Percentiles rank a stretch among this genome's conserved stretches.
phyloP scores from a whole-genome alignment of 2,113 vertebrate genomes.

The Peromyscus leucopus region DNA sequence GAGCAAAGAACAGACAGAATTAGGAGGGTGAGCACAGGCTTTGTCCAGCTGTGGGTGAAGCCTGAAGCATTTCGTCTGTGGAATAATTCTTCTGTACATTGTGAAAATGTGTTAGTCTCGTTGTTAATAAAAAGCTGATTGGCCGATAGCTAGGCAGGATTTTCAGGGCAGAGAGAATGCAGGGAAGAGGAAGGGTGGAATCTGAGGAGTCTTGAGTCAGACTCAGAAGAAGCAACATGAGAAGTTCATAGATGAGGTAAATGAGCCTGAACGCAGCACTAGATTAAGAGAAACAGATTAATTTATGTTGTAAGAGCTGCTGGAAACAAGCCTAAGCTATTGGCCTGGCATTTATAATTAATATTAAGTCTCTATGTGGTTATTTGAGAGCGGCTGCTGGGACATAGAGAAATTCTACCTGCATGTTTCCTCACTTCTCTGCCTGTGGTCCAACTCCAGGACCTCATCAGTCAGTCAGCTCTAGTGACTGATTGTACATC shows the following conservation, averaged over 20 bases:
- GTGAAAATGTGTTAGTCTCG: not conserved
- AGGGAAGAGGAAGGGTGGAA: not conserved
- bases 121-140: not conserved
- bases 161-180: not conserved
- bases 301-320: not conserved
- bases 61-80: not conserved
- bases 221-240: not conserved
- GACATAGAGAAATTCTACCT: not conserved
- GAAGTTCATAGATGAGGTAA: not conserved
- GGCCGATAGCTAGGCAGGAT: not conserved
- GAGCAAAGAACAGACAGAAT: not conserved
- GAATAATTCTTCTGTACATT: not conserved
- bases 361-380: not conserved
- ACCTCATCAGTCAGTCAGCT: no score
- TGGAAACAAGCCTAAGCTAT: not conserved
- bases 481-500: accelerated
- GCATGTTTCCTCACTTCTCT: not conserved
- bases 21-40: not conserved
- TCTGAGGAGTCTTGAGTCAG: not conserved
- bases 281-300: not conserved
- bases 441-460: no score
- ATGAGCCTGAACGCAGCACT: not conserved
- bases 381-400: not conserved
- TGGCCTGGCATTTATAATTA: not conserved
- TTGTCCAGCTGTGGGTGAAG: not conserved